Evolutionary conservation across 2,797 vertebrate genomes (phyloP).

Genomic region (Pantherophis vulpinus): DNA sequence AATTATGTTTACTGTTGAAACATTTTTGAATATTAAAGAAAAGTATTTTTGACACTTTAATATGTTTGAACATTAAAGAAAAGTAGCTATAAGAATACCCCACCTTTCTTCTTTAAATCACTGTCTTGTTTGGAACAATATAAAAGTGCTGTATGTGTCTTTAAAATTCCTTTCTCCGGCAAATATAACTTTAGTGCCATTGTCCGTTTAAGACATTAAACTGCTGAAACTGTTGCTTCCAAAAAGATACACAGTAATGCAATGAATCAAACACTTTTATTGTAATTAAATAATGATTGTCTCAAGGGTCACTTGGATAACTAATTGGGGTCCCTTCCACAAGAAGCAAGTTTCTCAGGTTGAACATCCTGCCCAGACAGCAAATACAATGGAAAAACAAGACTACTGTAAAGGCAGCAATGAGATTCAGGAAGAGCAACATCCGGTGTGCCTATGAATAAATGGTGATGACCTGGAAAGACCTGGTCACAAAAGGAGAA

Average conservation of each 20-base stretch:
- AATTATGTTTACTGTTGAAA: background rate
- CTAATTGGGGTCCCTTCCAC: constrained; percentile 61
- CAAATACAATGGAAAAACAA: constrained; percentile 60
- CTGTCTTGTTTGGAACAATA: constrained; percentile 42
- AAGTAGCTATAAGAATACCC: constrained; percentile 2
- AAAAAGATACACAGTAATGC: constrained; percentile 32
- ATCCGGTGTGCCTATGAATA: constrained; percentile 39
- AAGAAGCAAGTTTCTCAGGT: constrained; percentile 55
- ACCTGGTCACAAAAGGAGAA: constrained; percentile 28
- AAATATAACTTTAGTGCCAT: constrained; percentile 45
- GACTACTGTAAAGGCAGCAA: constrained; percentile 48
- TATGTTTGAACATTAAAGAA: background rate
- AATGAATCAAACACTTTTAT: constrained; percentile 24
- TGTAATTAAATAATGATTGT: constrained; percentile 35
- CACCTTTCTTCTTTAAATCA: constrained; percentile 32
- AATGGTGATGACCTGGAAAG: constrained; percentile 52
- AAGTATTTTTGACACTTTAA: background rate
- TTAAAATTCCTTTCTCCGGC: background rate
- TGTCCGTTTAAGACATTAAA: constrained; percentile 41
- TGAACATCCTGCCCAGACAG: constrained; percentile 66
- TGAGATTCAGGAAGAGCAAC: constrained; percentile 50
- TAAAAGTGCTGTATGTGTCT: constrained; percentile 16
- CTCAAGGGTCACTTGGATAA: constrained; percentile 46
- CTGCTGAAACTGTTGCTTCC: background rate
- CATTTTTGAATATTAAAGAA: background rate